These are phyloP conservation scores for Kryptolebias ocellatus DNA, from an alignment of 2,797 vertebrate species.

Conservation along the genomic window DNA sequence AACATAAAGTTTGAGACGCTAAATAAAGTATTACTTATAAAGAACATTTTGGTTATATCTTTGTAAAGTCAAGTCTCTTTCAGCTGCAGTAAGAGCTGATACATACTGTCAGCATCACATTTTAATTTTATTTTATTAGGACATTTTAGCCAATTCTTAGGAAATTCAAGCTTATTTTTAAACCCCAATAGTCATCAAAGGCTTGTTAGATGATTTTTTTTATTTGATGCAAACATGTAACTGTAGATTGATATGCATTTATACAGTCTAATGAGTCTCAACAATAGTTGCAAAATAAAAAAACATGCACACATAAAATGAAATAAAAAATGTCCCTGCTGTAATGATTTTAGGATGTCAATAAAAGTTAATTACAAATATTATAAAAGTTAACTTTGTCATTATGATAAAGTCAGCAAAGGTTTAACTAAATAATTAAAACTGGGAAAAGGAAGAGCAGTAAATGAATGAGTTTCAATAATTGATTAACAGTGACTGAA, in stretches of 20 bases:
- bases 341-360: neutral
- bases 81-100: too few relatives aligned
- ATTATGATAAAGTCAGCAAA: neutral
- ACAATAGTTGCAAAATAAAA: neutral
- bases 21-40: too few relatives aligned
- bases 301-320: neutral
- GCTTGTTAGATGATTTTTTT: too few relatives aligned
- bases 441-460: neutral
- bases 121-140: neutral
- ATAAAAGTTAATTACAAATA: too few relatives aligned
- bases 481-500: neutral
- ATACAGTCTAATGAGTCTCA: neutral
- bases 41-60: neutral
- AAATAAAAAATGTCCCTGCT: neutral
- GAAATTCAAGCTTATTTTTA: neutral
- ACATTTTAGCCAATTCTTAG: neutral
- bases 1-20: too few relatives aligned
- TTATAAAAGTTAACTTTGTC: too few relatives aligned
- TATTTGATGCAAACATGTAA: too few relatives aligned
- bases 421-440: neutral
- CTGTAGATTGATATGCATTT: too few relatives aligned
- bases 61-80: neutral
- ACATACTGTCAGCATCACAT: neutral
- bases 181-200: neutral
- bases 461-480: neutral